Evolutionary conservation across 1,140 invertebrate species (phyloP), one percentile per base, ranked within the genome.

Genomic region (Diorhabda elongata): DNA sequence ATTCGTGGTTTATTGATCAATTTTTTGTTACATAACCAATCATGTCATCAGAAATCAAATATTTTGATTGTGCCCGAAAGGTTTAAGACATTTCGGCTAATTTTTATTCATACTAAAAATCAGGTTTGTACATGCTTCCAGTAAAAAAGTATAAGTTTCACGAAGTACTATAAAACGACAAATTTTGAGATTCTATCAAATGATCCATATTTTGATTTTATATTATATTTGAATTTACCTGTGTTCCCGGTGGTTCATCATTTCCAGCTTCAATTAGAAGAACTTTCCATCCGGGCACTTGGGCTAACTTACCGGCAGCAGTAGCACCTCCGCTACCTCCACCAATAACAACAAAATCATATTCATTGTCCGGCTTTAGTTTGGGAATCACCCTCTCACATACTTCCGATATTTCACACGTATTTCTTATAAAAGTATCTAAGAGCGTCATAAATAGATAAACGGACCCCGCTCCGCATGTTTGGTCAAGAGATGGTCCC

Each of bases 251-350:
- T 0, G 84, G 84, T 71, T 89, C 88, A 72, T 88, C 85, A 5
- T 83, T 84, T 0, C 88, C 89, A 6, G 88, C 88, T 82, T 90
- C 89, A 64, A 90, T 71, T 4, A 90, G 76, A 43, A 90, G 74
- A 3, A 89, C 86, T 76, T 84, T 73, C 78, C 81, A 81, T 5
- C 75, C 67, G 2, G 74, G 61, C 42, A 76, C 69, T 69, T 81
- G 77, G 2, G 79, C 75, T 9, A 82, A 69, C 11, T 86, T 79
- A 64, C 81, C 84, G 0, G 86, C 87, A 41, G 86, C 75, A 8
- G 85, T 83, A 57, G 83, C 82, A 5, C 87, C 87, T 4, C 85
- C 83, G 42, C 85, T 86, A 57, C 87, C 87, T 42, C 82, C 85
- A 3, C 87, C 87, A 67, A 87, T 81, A 3, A 87, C 84, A 45